Evolutionary conservation across 37 sponge, comb jelly and placozoan species (phyloP), one percentile per base, ranked within the genome.

Genomic region (Amphimedon queenslandica): DNA sequence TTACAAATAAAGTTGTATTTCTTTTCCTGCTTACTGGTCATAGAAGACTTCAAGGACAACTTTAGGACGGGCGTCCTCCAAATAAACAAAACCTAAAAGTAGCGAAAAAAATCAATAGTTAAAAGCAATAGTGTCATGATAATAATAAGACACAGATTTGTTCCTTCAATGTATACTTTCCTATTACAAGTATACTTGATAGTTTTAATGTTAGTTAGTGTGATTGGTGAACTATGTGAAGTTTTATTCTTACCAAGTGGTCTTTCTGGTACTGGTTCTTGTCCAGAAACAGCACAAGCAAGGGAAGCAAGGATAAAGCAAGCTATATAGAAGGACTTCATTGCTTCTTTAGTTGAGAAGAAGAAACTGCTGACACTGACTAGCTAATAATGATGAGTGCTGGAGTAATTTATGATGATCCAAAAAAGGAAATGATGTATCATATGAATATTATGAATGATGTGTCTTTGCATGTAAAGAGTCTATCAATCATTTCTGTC

Each of bases 11-110:
- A 13, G 8, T 47, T 47, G 53, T 47, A 47, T 47, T 8, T 47
- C 13, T 18, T 47, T 47, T 18, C 53, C 16, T 23, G 64, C 84
- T 51, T 42, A 83, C 84, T 75, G 77, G 64, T 83, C 84, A 70
- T 83, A 83, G 57, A 83, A 75, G 1, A 58, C 57, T 47, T 83
- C 84, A 24, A 83, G 5, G 57, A 83, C 71, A 0, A 83, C 66
- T 29, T 74, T 67, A 10, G 82, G 75, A n/a, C 34, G 43, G 6
- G 24, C 2, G 4, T 35, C 20, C 28, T 64, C 37, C 38, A 53
- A 20, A 64, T 72, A 80, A 4, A 30, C 37, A 37, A 51, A 80
- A 42, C 81, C 81, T 80, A 30, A 29, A 53, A 4, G 35, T 42
- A 55, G 4, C 13, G 28, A 42, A 1, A 1, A 24, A 21, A n/a